Evolutionary conservation across 1,140 invertebrate genomes (phyloP), one percentile per base, ranked within the genome.

Genomic region (Drosophila pectinifera): DNA sequence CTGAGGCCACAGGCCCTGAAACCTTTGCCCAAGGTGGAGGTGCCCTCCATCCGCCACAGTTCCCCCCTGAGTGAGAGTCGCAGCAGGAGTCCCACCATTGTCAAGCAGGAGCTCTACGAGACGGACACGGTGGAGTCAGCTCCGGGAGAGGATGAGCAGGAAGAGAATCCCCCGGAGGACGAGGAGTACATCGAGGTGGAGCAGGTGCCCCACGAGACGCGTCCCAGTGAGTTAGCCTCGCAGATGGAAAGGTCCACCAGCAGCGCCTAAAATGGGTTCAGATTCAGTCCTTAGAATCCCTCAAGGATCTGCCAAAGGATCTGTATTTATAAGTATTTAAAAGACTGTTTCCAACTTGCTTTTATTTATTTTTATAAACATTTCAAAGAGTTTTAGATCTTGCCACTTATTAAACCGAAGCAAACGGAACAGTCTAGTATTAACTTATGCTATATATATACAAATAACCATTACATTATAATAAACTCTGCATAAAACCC

Each of bases 121-220:
- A 57, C 80, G 8, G 86, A 90, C 18, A 51, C 79, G 0, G 48
- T 55, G 0, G n/a, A 43, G 4, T 73, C 78, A 3, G 43, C n/a
- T 7, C 41, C 18, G 6, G 62, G 55, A 0, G 51, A 42, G 2
- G 26, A 74, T 31, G 64, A 68, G 14, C 24, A 26, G 1, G 39
- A 65, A 7, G 42, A 69, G 6, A 61, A 54, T 55, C 16, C 59
- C 0, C 77, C 73, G 1, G 92, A 92, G 3, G 92, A 92, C 1
- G 92, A 92, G 57, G 92, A 92, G 48, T 92, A 92, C 46, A 92
- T 92, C 8, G 92, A 92, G 41, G 90, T 92, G n/a, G 92, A 92
- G 59, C 89, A 92, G 38, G 56, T 92, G 31, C 74, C 81, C 20
- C 72, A 74, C 4, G 84, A 89, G 43, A 78, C 73, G 5, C 68